Base-by-base conservation (phyloP, 1,140 invertebrate genomes). In the Melitaea cinxia region DNA sequence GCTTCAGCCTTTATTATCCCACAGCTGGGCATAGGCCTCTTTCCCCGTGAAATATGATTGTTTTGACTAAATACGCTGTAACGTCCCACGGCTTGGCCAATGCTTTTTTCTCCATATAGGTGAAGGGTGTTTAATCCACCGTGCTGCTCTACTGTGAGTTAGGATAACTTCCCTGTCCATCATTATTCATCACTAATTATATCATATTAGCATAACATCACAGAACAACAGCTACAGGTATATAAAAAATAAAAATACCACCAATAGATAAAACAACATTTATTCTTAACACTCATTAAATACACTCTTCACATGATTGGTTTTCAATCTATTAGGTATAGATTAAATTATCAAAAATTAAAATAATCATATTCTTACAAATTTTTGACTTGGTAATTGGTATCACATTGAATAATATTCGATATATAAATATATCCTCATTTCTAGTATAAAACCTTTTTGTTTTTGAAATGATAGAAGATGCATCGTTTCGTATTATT, bases 251-350 rank as follows among this genome's bases (percentile, higher is more conserved):
- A 65, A 14, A 54, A 62, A 49, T 26, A 3, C 30, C 39, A 26
- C 30, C 4, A 50, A 54, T 37, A 33, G 12, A 33, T 52, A 26
- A 59, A 50, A 50, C 49, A 71, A 69, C 66, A 64, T 75, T 73
- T 73, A 73, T 70, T 73, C 71, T 63, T 66, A 73, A 68, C 65
- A 60, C 35, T 52, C 28, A 67, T 56, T 67, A 67, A 67, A 67
- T 61, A 61, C 28, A 30, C 49, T 73, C 62, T 66, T 42, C 49
- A 71, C 47, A 65, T 55, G 64, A 70, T 37, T 30, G 7, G 17
- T 47, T 23, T 21, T 47, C 6, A 10, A 47, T 21, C 14, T 47
- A n/a, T n/a, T n/a, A n/a, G n/a, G n/a, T n/a, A n/a, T n/a, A n/a
- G n/a, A n/a, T n/a, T n/a, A n/a, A n/a, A n/a, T 4, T 24, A 47